A percentile compares a stretch with the other conserved stretches of the same genome.
These are phyloP conservation scores for Hyposoter didymator DNA, from an alignment of 2,888 invertebrate species.

Conservation along the genomic window DNA sequence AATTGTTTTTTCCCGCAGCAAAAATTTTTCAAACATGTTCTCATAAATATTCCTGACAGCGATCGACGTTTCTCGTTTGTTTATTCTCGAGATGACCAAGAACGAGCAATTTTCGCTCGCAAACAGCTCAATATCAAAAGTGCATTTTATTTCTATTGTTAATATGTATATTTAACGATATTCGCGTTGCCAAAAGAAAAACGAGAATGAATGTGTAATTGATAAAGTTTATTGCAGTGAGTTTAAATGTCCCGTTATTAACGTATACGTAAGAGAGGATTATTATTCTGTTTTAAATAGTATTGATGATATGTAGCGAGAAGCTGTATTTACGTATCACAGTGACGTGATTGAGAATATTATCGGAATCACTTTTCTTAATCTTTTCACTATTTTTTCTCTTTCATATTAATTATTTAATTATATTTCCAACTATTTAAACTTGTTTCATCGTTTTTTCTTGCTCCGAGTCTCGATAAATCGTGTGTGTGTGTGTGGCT, in stretches of 20 bases:
- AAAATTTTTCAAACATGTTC: background rate
- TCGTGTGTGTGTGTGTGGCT: too few relatives aligned
- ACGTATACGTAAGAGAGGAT: constrained; percentile 68
- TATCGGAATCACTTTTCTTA: constrained; percentile 73
- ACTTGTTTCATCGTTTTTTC: background rate
- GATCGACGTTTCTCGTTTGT: background rate
- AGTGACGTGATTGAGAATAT: constrained; percentile 79
- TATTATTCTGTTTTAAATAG: constrained; percentile 72
- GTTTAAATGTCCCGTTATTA: constrained; percentile 51
- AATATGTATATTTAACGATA: constrained; percentile 64
- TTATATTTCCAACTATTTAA: background rate
- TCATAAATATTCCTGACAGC: background rate
- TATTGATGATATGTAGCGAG: constrained; percentile 79
- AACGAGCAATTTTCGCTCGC: constrained; percentile 51
- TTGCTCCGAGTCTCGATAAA: constrained; percentile 1
- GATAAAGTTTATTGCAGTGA: constrained; percentile 66
- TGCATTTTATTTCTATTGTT: constrained; percentile 73
- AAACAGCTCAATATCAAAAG: constrained; percentile 76
- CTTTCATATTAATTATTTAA: background rate
- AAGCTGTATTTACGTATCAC: constrained; percentile 79
- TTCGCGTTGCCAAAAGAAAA: constrained; percentile 56
- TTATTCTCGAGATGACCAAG: background rate
- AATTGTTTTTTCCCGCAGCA: background rate
- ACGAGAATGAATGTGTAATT: constrained; percentile 53
- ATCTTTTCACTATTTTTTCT: constrained; percentile 51